These are phyloP conservation scores for Lophura nycthemera DNA, from an alignment of 2,113 vertebrate species.

Conservation along the genomic window DNA sequence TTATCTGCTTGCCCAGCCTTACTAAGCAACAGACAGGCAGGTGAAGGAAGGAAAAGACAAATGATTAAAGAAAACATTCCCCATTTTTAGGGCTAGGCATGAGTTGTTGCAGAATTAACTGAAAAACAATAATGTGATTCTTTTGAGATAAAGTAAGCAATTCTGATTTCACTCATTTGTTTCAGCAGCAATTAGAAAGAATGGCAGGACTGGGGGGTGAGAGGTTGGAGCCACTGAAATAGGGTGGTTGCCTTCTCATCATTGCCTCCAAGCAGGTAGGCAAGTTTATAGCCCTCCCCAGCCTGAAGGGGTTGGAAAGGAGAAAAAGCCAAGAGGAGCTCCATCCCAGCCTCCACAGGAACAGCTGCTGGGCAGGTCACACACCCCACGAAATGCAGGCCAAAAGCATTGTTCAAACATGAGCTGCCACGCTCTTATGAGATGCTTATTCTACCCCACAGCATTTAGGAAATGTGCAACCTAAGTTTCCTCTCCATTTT, in stretches of 20 bases:
- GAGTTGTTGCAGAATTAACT: neutral
- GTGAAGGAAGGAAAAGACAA: neutral
- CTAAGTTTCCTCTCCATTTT: neutral
- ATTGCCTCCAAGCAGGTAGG: neutral
- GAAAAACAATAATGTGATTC: neutral
- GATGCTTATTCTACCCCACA: neutral
- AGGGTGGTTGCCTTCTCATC: neutral
- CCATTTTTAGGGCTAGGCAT: neutral
- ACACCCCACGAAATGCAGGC: neutral
- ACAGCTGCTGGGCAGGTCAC: neutral
- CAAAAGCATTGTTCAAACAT: neutral
- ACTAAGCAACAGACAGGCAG: neutral
- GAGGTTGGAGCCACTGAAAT: neutral
- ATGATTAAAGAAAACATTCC: neutral
- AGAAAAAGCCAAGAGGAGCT: neutral
- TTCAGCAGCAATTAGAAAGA: neutral
- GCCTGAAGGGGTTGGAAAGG: neutral
- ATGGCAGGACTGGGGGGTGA: fast-evolving
- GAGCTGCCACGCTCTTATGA: neutral
- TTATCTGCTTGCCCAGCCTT: neutral
- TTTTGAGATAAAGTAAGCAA: neutral
- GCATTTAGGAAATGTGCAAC: neutral
- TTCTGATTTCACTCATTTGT: neutral
- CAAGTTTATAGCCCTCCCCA: neutral
- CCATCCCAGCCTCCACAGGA: neutral